Conservation (phyloP, 2,797 vertebrate genomes). For the Eospalax fontanierii region DNA sequence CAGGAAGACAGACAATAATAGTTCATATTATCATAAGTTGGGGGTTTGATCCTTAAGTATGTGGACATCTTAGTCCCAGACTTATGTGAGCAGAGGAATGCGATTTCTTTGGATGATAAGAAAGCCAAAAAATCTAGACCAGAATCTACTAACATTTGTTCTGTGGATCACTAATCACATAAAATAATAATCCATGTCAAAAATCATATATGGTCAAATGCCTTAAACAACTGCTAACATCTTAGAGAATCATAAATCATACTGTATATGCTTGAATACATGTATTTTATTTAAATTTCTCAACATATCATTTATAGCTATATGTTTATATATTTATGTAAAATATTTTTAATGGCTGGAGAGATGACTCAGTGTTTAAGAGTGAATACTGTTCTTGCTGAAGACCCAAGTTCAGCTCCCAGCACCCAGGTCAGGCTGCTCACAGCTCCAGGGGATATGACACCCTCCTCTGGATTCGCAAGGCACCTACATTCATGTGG, state of each 20-base stretch:
- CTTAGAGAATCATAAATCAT: constrained; percentile 27
- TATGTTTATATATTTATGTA: constrained; percentile 6
- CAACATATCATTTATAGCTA: neutral
- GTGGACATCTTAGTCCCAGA: neutral
- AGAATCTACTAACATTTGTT: neutral
- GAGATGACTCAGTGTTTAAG: neutral
- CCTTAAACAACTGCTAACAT: constrained; percentile 9
- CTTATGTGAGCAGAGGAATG: neutral
- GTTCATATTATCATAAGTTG: neutral
- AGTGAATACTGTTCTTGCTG: neutral
- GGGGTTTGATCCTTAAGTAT: neutral
- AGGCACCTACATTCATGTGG: too few species aligned
- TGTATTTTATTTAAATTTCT: constrained; percentile 1
- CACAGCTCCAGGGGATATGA: too few species aligned
- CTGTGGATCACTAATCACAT: neutral
- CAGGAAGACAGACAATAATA: neutral
- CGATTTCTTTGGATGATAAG: neutral
- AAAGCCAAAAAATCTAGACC: neutral
- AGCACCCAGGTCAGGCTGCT: too few species aligned
- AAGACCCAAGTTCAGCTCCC: neutral
- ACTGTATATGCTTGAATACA: neutral
- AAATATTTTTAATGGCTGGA: neutral
- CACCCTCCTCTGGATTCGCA: neutral
- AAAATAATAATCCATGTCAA: constrained; percentile 27
- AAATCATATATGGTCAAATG: neutral